phyloP scores from a whole-genome alignment of 2,888 invertebrate genomes.

The Diadromus collaris region DNA sequence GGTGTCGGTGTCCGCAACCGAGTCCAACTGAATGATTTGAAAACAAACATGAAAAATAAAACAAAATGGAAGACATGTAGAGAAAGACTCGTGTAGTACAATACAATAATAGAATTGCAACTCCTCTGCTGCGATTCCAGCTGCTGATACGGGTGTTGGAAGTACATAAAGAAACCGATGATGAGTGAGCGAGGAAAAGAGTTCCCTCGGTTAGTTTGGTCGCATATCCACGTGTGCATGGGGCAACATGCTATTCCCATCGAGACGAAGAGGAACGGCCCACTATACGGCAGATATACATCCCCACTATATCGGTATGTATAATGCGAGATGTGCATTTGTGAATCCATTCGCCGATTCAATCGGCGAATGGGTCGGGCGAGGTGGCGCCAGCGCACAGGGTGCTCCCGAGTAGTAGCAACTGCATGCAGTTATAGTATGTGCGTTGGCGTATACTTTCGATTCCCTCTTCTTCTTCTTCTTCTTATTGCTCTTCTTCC shows the following conservation, averaged over 20 bases:
- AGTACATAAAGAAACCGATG: slow-evolving; percentile 38
- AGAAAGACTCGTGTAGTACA: slow-evolving; percentile 34
- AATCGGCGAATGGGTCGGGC: slow-evolving; percentile 67
- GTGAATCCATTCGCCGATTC: slow-evolving; percentile 66
- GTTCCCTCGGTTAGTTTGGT: slow-evolving; percentile 5
- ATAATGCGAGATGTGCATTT: slow-evolving; percentile 43
- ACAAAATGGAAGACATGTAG: not conserved
- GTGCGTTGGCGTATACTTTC: slow-evolving; percentile 66
- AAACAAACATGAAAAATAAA: slow-evolving; percentile 15
- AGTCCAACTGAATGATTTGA: slow-evolving; percentile 13
- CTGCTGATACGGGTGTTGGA: slow-evolving; percentile 17
- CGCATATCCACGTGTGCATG: slow-evolving; percentile 15
- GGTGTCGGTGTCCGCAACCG: slow-evolving; percentile 21
- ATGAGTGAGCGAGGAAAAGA: slow-evolving; percentile 29
- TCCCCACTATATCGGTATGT: slow-evolving; percentile 13
- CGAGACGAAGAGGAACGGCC: slow-evolving; percentile 12
- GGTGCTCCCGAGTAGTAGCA: slow-evolving; percentile 54
- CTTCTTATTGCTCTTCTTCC: slow-evolving; percentile 58
- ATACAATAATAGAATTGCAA: slow-evolving; percentile 50
- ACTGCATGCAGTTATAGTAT: slow-evolving; percentile 59
- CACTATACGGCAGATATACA: slow-evolving; percentile 17
- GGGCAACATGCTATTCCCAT: slow-evolving; percentile 32
- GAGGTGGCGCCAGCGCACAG: slow-evolving; percentile 73
- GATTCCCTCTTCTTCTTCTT: slow-evolving; percentile 57
- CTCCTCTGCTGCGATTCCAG: slow-evolving; percentile 39